Evolutionary conservation across 1,140 invertebrate species (phyloP), one percentile per base, ranked within the genome.

Genomic region (Drosophila sp.): DNA sequence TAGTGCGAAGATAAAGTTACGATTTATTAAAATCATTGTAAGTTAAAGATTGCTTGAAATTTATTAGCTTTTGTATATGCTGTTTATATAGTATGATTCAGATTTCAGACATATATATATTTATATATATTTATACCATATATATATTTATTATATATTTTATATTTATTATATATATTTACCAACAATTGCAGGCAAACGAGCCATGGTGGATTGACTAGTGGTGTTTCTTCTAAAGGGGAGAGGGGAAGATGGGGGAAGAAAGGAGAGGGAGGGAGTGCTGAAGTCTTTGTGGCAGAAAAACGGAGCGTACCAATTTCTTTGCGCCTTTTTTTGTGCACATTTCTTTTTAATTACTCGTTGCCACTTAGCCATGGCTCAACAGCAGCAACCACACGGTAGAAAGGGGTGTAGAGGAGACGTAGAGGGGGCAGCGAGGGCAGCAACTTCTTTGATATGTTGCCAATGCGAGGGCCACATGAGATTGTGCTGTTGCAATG

Each of bases 301-400:
- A 80, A 80, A 80, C 76, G 72, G 57, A 72, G 78, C 69, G 78
- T 32, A 9, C 29, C 32, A 51, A 38, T 59, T 72, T 64, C 71
- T 76, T 59, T 81, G 82, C 80, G 61, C 75, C 71, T 84, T 84
- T 87, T 86, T 84, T 78, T 83, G 78, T 78, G 57, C 45, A 69
- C 70, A 77, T 89, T 89, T 86, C 76, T 78, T 82, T 87, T 87
- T 87, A 87, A 87, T 87, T 87, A 87, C 82, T 83, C 67, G 82
- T 78, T 18, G 66, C 67, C 83, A 86, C 82, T 86, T 80, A 67
- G 54, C 54, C 63, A 61, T 53, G 57, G 46, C 34, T 29, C 40
- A 16, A 6, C 50, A 13, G n/a, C 27, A n/a, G 46, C 8, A 4
- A 16, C 14, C 25, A 1, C 46, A 40, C 11, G 7, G 46, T 7